phyloP scores from a whole-genome alignment of 2,113 vertebrate species.

The Myrmecophaga tridactyla region DNA sequence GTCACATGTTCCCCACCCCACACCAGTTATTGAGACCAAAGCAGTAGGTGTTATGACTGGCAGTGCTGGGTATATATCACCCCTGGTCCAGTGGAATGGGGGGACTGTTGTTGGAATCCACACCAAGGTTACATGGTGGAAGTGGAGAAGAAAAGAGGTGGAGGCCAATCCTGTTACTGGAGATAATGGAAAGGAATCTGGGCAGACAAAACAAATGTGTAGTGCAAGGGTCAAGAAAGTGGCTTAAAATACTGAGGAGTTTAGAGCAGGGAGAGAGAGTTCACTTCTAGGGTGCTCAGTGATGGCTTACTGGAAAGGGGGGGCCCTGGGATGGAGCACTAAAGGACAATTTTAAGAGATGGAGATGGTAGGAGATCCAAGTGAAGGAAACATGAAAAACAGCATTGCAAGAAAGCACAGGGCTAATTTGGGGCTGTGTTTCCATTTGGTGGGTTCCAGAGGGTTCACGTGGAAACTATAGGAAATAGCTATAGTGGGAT shows the following conservation, averaged over 20 bases:
- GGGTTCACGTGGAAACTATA: neutral
- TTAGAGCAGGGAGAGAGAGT: neutral
- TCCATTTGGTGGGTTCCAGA: neutral
- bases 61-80: neutral
- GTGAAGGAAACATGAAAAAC: neutral
- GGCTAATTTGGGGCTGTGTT: neutral
- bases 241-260: neutral
- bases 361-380: neutral
- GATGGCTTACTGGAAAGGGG: neutral
- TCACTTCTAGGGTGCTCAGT: neutral
- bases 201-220: neutral
- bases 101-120: neutral
- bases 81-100: neutral
- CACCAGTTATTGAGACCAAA: neutral
- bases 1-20: neutral
- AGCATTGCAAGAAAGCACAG: neutral
- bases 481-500: neutral
- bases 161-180: neutral
- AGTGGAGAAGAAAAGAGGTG: neutral
- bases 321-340: neutral
- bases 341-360: neutral
- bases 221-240: neutral
- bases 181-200: neutral
- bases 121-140: neutral
- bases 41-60: neutral